Evolutionary conservation across 2,113 vertebrate species (phyloP), one percentile per base, ranked within the genome.

Genomic region (Chloropsis cyanopogon): DNA sequence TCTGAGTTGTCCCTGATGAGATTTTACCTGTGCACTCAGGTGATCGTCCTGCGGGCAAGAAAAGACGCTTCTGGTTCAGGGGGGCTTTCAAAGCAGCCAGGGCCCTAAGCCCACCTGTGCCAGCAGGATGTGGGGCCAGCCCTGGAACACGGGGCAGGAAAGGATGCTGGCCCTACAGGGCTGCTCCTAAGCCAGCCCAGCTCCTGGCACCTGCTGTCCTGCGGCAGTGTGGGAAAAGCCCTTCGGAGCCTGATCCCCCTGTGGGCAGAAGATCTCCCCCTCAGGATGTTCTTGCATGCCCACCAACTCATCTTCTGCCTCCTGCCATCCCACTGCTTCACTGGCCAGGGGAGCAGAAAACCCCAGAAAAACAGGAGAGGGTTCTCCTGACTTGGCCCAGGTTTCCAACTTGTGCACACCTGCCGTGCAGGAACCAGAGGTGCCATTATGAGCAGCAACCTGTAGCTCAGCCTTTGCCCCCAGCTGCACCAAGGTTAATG

Each of bases 11-110:
- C 82, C 72, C 80, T 95, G 87, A 95, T 82, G 33, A 25, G 46
- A 17, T 90, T 95, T 93, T 97, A 94, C 96, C 93, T 97, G 82
- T 96, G 82, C 82, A 53, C 82, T 96, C 94, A 97, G 97, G 97
- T 97, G 93, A 78, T 50, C 33, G 1, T 91, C 65, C 83, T 16
- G 49, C 4, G 1, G 86, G 93, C 93, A 97, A 91, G 93, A 97
- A 96, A 96, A 96, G 75, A 77, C 35, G 21, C 86, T 96, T 87
- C 95, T 97, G 97, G 96, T 95, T 96, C 86, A 95, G 52, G 88
- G 29, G 69, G 1, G 65, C 26, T 52, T 47, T 47, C 82, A 97
- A 97, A 72, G 79, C 82, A 49, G 53, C 90, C 84, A 82, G 18
- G 41, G 76, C 95, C 33, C 53, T 80, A 1, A 73, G 57, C 33